Evolutionary conservation across 2,113 vertebrate species (phyloP).

Genomic region (Dipodomys stephensi): DNA sequence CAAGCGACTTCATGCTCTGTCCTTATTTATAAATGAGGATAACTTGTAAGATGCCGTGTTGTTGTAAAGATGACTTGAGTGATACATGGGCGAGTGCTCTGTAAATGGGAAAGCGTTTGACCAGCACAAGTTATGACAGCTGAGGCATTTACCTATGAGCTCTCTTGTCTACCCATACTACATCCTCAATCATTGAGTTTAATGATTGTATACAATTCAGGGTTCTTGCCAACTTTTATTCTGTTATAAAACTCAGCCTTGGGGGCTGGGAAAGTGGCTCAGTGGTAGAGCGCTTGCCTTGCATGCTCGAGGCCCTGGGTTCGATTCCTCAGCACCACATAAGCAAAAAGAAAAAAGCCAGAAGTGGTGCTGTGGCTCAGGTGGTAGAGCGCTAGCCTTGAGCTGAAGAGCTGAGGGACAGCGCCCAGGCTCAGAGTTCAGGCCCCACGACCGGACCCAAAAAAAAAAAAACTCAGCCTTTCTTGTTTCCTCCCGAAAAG

Average conservation of each 20-base stretch:
- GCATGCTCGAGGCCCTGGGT: no score
- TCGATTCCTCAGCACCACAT: no score
- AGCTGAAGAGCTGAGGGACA: no score
- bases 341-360: no score
- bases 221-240: conserved; percentile 45
- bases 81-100: background rate
- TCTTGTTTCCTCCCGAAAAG: background rate
- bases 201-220: background rate
- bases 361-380: no score
- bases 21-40: background rate
- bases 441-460: no score
- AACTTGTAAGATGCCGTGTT: background rate
- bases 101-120: background rate
- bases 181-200: background rate
- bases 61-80: background rate
- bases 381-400: no score
- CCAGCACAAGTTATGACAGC: background rate
- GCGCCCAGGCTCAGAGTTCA: no score
- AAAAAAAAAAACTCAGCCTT: conserved; percentile 14
- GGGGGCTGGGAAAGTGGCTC: no score
- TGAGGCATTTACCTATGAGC: background rate
- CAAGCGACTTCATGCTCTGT: background rate
- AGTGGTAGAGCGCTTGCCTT: no score
- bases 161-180: background rate
- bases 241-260: conserved; percentile 10